Conservation (phyloP, 2,113 vertebrate genomes). For the Nycticorax nycticorax region DNA sequence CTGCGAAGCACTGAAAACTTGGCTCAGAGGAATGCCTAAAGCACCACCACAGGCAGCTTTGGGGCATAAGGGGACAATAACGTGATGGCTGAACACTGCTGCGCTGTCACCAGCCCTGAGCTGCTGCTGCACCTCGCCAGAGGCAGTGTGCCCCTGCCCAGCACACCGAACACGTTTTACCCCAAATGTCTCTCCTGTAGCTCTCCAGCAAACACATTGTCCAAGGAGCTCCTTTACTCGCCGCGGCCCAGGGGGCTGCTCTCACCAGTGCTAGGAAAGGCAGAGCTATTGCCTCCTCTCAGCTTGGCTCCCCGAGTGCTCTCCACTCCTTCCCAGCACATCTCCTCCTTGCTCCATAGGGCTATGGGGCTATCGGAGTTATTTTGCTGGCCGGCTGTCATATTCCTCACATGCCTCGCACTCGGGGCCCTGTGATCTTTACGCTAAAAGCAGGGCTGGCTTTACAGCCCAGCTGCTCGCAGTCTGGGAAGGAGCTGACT, state of each 20-base stretch:
- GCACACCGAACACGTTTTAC: accelerated
- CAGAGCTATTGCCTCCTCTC: background rate
- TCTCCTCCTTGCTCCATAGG: background rate
- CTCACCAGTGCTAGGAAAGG: background rate
- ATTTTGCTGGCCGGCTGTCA: background rate
- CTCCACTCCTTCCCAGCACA: background rate
- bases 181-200: background rate
- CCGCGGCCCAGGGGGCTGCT: background rate
- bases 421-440: background rate
- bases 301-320: background rate
- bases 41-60: background rate
- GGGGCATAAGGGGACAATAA: background rate
- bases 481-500: constrained; percentile 35
- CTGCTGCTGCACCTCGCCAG: background rate
- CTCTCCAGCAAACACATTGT: background rate
- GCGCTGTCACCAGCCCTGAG: background rate
- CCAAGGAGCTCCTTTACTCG: background rate
- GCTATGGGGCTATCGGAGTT: background rate
- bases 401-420: background rate
- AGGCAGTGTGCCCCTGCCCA: background rate
- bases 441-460: constrained; percentile 12
- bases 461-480: constrained; percentile 35
- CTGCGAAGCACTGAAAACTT: background rate
- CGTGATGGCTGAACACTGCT: accelerated
- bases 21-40: background rate